Evolutionary conservation across 2,888 invertebrate species (phyloP), one percentile per base, ranked within the genome.

Genomic region (Parnassius mnemosyne): DNA sequence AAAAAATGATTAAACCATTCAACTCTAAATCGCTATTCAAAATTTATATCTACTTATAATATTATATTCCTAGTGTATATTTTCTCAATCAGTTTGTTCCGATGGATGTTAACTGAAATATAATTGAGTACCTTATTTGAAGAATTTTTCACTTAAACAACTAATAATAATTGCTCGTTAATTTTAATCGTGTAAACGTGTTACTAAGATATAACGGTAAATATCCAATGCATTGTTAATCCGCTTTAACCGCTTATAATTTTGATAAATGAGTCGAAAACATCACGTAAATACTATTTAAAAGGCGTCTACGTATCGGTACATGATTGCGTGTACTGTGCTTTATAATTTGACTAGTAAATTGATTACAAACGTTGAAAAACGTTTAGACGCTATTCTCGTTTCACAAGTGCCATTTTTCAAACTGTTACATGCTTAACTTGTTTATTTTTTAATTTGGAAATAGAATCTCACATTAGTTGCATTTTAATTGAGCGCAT

Each of bases 251-350:
- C 62, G 69, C 70, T 75, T 71, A 76, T 87, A 78, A 83, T 84
- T 80, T 81, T 84, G 85, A 86, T 84, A 74, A 78, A 85, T 81
- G 76, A 77, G 68, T 70, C 72, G 65, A 65, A 70, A 73, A 72
- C 53, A 58, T 63, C 64, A 65, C 65, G 59, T 52, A 60, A 60
- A 63, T 46, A 51, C 55, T 58, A 60, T 53, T 56, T 52, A 57
- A 57, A 52, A 53, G 10, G 52, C 12, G 60, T 56, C 13, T 43
- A 41, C 46, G 12, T 44, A 46, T 56, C 51, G 50, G 50, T 53
- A 58, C 56, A 52, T 13, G 57, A 56, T 68, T 54, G 67, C 68
- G 63, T 66, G 63, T 60, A 47, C n/a, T 41, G 41, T 20, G 49
- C 41, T 51, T 62, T 53, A 55, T 43, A 51, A 65, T 65, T 67